Percentiles rank a stretch among this genome's conserved stretches.
Conservation (phyloP, 2,113 vertebrate species). For the Gymnocephalus cernua region DNA sequence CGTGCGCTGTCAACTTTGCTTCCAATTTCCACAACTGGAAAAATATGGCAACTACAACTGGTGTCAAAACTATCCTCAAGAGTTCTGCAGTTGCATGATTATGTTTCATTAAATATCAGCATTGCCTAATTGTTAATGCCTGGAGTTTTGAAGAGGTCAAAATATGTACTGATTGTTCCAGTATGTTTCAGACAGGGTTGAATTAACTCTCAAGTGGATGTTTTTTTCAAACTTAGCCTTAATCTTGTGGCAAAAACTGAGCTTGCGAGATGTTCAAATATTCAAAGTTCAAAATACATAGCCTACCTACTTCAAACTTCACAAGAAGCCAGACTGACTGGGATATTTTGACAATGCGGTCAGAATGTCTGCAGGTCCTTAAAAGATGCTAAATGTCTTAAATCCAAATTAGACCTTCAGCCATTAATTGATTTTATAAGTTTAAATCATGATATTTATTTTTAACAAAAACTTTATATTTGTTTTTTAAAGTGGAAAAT, state of each 20-base stretch:
- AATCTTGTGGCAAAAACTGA: too few species aligned
- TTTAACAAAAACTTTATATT: too few species aligned
- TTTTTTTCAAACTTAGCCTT: too few species aligned
- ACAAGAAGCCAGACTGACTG: not conserved
- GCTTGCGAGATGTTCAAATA: not conserved
- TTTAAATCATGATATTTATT: too few species aligned
- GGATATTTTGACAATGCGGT: too few species aligned
- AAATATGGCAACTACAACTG: not conserved
- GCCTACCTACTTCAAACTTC: not conserved
- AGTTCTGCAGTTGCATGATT: not conserved
- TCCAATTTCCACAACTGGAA: conserved; percentile 3
- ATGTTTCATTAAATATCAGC: not conserved
- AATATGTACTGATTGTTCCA: not conserved
- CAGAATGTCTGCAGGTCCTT: too few species aligned
- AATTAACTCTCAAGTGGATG: not conserved
- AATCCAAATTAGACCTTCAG: too few species aligned
- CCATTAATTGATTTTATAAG: too few species aligned
- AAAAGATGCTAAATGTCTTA: too few species aligned
- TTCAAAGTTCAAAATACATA: not conserved
- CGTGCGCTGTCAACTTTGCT: not conserved
- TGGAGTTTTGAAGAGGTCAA: not conserved
- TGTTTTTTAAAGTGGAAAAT: too few species aligned
- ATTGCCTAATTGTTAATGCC: not conserved
- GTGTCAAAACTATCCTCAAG: not conserved
- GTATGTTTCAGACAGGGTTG: not conserved